These are phyloP conservation scores for Drosophila sordidula DNA, from an alignment of 2,888 invertebrate genomes.

Conservation along the genomic window DNA sequence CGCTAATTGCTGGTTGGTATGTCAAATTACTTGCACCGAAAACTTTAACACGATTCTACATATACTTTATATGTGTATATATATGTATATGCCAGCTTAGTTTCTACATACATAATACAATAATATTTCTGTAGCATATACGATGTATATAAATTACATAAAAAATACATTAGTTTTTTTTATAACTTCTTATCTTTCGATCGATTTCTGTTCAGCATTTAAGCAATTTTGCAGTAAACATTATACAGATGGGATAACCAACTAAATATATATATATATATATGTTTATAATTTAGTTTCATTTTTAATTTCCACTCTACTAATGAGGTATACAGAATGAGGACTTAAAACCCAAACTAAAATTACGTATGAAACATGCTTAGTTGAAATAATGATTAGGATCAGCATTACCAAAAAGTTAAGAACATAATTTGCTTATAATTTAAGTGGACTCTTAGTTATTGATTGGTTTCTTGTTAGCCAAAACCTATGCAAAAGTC, in stretches of 20 bases:
- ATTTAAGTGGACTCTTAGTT: conserved; percentile 69
- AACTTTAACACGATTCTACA: conserved; percentile 57
- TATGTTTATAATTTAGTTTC: conserved; percentile 47
- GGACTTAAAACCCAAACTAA: conserved; percentile 65
- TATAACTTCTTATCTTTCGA: conserved; percentile 25
- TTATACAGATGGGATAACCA: conserved; percentile 26
- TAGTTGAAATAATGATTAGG: conserved; percentile 56
- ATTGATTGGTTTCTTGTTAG: conserved; percentile 51
- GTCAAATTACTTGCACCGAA: conserved; percentile 58
- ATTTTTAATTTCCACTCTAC: conserved; percentile 60
- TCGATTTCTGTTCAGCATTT: conserved; percentile 42
- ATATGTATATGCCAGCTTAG: conserved; percentile 42
- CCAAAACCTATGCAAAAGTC: conserved; percentile 71
- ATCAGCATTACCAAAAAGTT: conserved; percentile 59
- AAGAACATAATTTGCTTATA: conserved; percentile 61
- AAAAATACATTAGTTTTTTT: conserved; percentile 69
- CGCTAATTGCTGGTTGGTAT: conserved; percentile 52
- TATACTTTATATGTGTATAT: conserved; percentile 12
- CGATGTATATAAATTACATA: conserved; percentile 71
- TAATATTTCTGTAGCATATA: conserved; percentile 45
- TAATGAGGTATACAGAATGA: conserved; percentile 75
- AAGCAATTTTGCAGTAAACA: conserved; percentile 50
- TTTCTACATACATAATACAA: conserved; percentile 53
- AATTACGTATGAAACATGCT: conserved; percentile 49
- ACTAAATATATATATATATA: conserved; percentile 28